Evolutionary conservation across 2,113 vertebrate species (phyloP).

Genomic region (Rattus norvegicus): DNA sequence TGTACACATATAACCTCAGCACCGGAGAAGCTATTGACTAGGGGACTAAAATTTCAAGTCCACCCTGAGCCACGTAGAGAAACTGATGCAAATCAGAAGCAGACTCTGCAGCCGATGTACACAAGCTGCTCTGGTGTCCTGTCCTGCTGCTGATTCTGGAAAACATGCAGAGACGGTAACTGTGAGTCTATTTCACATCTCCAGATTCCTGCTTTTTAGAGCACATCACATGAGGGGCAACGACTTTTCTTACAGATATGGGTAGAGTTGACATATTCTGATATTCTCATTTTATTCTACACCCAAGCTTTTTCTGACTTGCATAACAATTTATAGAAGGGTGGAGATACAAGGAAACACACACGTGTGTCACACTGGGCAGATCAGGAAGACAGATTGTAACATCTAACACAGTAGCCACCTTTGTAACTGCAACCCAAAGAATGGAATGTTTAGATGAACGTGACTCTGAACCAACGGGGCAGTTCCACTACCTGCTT

Average conservation of each 20-base stretch:
- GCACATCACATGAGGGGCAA: fast-evolving
- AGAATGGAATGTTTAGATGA: constrained; percentile 30
- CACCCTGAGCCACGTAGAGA: background rate
- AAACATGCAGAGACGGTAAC: background rate
- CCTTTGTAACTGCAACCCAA: background rate
- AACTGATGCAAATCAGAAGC: background rate
- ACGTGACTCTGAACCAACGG: background rate
- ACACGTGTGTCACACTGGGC: too few relatives aligned
- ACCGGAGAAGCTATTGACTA: background rate
- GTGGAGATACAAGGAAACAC: background rate
- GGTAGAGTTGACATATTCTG: fast-evolving
- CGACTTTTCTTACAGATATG: fast-evolving
- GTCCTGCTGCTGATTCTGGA: background rate
- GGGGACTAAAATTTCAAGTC: too few relatives aligned
- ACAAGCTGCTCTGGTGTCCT: background rate
- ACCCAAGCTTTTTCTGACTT: background rate
- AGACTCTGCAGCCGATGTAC: background rate
- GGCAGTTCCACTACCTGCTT: background rate
- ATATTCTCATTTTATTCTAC: background rate
- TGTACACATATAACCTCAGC: too few relatives aligned
- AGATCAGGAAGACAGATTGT: background rate
- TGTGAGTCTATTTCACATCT: background rate
- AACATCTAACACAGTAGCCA: background rate
- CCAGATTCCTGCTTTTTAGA: too few relatives aligned
- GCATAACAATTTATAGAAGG: background rate